These are phyloP conservation scores for Himalopsyche anomala DNA, from an alignment of 2,888 invertebrate species.

Conservation along the genomic window DNA sequence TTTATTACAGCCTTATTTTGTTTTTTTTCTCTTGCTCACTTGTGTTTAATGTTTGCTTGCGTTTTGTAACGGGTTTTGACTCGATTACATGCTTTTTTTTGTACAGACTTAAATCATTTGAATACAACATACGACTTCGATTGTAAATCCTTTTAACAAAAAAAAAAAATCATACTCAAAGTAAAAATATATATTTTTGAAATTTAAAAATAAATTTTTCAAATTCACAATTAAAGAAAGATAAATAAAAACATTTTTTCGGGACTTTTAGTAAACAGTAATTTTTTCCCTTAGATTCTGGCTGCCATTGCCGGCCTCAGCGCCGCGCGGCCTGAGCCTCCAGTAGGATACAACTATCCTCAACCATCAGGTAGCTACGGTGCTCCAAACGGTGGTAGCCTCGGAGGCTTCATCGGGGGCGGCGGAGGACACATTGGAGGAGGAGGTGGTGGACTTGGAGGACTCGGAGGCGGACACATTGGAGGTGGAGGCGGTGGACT, in stretches of 20 bases:
- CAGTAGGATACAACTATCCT: slow-evolving; percentile 75
- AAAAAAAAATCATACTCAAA: not conserved
- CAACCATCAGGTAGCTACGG: slow-evolving; percentile 70
- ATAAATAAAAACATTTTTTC: no score
- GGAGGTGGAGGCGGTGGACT: slow-evolving; percentile 64
- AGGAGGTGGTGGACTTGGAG: slow-evolving; percentile 64
- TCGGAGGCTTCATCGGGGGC: slow-evolving; percentile 66
- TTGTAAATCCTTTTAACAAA: no score
- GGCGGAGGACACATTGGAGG: slow-evolving; percentile 64
- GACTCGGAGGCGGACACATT: slow-evolving; percentile 66
- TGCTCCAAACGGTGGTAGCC: slow-evolving; percentile 68
- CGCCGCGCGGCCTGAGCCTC: slow-evolving; percentile 74
- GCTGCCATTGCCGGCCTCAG: slow-evolving; percentile 70
- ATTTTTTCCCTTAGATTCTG: slow-evolving; percentile 69
- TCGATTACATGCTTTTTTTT: slow-evolving; percentile 2
- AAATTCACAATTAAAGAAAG: not conserved
- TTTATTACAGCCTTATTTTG: slow-evolving; percentile 48
- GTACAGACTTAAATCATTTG: not conserved
- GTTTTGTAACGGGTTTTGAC: slow-evolving; percentile 43
- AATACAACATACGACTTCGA: no score
- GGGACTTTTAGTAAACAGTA: not conserved
- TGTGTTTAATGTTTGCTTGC: slow-evolving; percentile 18
- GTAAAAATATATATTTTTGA: not conserved
- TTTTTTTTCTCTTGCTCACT: slow-evolving; percentile 43
- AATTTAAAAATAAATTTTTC: not conserved